Evolutionary conservation across 2,888 invertebrate species (phyloP), one percentile per base, ranked within the genome.

Genomic region (Agrochola lychnidis): DNA sequence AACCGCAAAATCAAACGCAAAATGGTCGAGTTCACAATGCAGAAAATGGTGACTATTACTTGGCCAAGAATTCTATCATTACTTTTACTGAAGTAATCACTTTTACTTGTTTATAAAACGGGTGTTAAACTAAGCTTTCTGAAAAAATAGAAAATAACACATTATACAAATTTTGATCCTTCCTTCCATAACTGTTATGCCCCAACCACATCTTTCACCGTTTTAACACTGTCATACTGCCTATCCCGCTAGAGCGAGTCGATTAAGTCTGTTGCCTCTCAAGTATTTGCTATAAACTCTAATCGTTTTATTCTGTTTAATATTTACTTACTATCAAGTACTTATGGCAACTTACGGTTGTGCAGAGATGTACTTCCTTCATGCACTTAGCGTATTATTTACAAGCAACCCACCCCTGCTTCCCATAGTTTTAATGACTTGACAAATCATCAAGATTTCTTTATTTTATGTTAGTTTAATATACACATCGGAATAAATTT

Each of bases 271-370:
- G 82, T 57, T 78, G 70, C 68, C 22, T 40, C 48, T 40, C 70
- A 4, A 76, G 73, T 81, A 74, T 83, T 83, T 84, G 70, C 81
- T 78, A 62, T 86, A 81, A 75, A 87, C 88, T 86, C 74, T 88
- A 81, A 86, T 88, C 80, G 83, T 80, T 85, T 82, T 79, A 82
- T 85, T 81, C 82, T 79, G 75, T 74, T 79, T 74, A 78, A 64
- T 87, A 73, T 87, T 86, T 86, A 79, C 79, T 66, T 83, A 71
- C 70, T 68, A 83, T 79, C 70, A 68, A 85, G 79, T 76, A 70
- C 63, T 84, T 74, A 67, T 61, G 16, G 45, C 57, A 63, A 72
- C 68, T 76, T 76, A 85, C 70, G 51, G 59, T 45, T 36, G 57
- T 7, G 16, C 83, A 84, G 83, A 19, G 83, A 57, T 42, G 84